Evolutionary conservation across 2,888 invertebrate species (phyloP), one percentile per base, ranked within the genome.

Genomic region (Pseudoips prasinana): DNA sequence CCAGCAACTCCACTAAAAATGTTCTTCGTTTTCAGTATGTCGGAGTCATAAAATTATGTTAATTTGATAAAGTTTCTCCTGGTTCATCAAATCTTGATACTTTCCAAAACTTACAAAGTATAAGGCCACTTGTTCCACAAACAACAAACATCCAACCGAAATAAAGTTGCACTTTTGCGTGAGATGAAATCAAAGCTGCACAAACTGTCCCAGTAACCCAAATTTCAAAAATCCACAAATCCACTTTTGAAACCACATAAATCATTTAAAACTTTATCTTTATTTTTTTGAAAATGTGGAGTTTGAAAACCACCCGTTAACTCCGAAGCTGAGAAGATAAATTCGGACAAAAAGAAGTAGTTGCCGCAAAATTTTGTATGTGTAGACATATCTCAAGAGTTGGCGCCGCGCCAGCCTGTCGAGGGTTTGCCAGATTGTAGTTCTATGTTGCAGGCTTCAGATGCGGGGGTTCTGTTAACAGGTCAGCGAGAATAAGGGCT

Each of bases 311-410:
- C 29, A 35, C 24, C 22, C 24, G 31, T 38, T 24, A 33, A 39
- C 36, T 37, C 36, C 7, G 28, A 46, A 50, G 49, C 42, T 46
- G 33, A 29, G 30, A 36, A 54, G 58, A 64, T 64, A 58, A 60
- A 64, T 58, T 27, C 14, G 14, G 23, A 20, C 18, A 44, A 44
- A 45, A 53, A 47, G 46, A 43, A 30, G 25, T 28, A 14, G 24
- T 37, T 35, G 39, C 31, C 31, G 43, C 49, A 48, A 41, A 54
- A 49, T 39, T 51, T 36, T 46, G 47, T 51, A 44, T 39, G 46
- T 46, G 46, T 28, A 41, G 50, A 43, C 55, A 46, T 66, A 64
- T 58, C 58, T 65, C 55, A 57, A 48, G 46, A 36, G 30, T 38
- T 57, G 66, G 65, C 59, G 9, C 5, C 2, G 3, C 4, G 66